Evolutionary conservation across 2,797 vertebrate species (phyloP), one percentile per base, ranked within the genome.

Genomic region (Melanotaenia trifasciata): DNA sequence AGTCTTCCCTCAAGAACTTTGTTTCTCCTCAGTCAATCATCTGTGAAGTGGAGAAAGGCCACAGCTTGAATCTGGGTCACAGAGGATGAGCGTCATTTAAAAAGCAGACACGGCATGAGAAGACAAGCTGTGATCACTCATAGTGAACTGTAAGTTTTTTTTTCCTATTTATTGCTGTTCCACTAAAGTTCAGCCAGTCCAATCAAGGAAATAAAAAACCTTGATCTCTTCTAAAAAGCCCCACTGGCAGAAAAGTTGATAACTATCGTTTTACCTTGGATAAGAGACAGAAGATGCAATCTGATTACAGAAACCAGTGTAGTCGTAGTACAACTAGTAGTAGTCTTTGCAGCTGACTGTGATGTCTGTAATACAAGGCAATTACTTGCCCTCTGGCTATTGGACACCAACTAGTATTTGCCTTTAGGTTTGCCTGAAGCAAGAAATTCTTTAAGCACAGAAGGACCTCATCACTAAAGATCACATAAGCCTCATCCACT

Each of bases 1-100:
- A 89, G 70, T 68, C 78, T 84, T 47, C 83, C 83, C 80, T 71
- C 60, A 53, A 86, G 71, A 88, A 87, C 72, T 81, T 77, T 67
- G 68, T 67, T 76, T 69, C 78, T 80, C 81, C 76, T 87, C 72
- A 70, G 76, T 76, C 89, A 73, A 72, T 89, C 71, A 74, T 85
- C 77, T 87, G 79, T 74, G 81, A 78, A 85, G 60, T 2, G 40
- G 6, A 72, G 79, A 74, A 60, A 79, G 64, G 70, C 51, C 63
- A n/a, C 68, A 9, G 64, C 79, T 78, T 76, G 56, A 70, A 90
- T 88, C 81, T 80, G 85, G 73, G 78, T 84, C 80, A 81, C 18
- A n/a, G 40, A 61, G 73, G 76, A 75, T 60, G 72, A 50, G 74
- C 36, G 3, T 73, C 75, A 61, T 66, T 74, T 57, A 68, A 68